Evolutionary conservation across 2,113 vertebrate genomes (phyloP).

Genomic region (Bos javanicus): DNA sequence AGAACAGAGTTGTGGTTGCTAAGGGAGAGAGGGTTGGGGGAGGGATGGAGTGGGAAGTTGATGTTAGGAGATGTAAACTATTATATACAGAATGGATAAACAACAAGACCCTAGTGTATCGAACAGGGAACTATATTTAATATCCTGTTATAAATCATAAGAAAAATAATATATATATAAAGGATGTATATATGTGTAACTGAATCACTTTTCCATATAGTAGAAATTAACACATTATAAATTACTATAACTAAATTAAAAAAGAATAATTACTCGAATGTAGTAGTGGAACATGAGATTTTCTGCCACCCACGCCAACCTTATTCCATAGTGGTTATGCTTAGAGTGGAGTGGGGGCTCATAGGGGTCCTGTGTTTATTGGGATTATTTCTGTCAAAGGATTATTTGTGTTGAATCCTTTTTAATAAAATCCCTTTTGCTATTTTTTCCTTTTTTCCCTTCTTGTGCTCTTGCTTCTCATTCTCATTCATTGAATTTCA

Average conservation of each 20-base stretch:
- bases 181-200: neutral
- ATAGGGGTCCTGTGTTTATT: neutral
- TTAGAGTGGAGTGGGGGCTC: neutral
- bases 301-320: neutral
- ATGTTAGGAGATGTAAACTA: neutral
- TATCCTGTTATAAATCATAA: neutral
- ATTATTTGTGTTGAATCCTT: neutral
- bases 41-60: neutral
- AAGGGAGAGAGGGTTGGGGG: neutral
- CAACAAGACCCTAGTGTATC: neutral
- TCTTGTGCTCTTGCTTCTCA: neutral
- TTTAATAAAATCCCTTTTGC: neutral
- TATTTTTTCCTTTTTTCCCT: neutral
- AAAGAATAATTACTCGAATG: conserved; percentile 23
- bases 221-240: neutral
- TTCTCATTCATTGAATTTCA: neutral
- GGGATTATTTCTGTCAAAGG: neutral
- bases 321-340: neutral
- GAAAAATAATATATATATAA: neutral
- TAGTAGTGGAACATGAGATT: neutral
- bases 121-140: neutral
- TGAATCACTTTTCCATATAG: neutral
- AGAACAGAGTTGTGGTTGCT: neutral
- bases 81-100: neutral
- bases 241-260: neutral